These are phyloP conservation scores for Calyptommatus sinebrachiatus DNA, from an alignment of 2,113 vertebrate species.

Conservation along the genomic window DNA sequence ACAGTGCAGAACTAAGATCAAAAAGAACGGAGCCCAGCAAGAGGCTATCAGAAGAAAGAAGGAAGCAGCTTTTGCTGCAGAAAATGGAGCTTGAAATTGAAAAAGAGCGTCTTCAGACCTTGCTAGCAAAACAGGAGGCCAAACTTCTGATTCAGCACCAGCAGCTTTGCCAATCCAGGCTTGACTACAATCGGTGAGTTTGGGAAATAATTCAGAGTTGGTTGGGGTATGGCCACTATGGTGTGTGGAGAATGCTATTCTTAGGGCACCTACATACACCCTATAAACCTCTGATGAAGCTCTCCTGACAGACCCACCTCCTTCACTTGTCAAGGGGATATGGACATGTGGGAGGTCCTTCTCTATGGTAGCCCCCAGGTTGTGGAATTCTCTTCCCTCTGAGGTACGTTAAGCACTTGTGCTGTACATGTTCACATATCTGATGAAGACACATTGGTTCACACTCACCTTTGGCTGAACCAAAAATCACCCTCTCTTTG, in stretches of 20 bases:
- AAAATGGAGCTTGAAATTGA: constrained; percentile 92
- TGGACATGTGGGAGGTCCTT: too few relatives aligned
- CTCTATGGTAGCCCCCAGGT: too few relatives aligned
- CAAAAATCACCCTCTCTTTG: too few relatives aligned
- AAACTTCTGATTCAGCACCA: constrained; percentile 83
- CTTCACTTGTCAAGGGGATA: too few relatives aligned
- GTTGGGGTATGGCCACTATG: not conserved
- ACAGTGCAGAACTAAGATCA: not conserved
- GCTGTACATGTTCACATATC: too few relatives aligned
- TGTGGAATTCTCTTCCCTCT: too few relatives aligned
- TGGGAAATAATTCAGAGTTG: not conserved
- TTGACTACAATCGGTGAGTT: constrained; percentile 80
- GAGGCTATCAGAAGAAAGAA: constrained; percentile 80
- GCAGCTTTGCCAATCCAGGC: constrained; percentile 76
- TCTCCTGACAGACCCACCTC: too few relatives aligned
- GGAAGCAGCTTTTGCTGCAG: constrained; percentile 84
- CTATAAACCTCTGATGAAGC: too few relatives aligned
- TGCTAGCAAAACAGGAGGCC: constrained; percentile 86
- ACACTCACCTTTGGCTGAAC: too few relatives aligned
- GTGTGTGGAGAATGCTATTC: not conserved
- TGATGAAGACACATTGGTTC: too few relatives aligned
- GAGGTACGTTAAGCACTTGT: too few relatives aligned
- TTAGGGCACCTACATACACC: too few relatives aligned
- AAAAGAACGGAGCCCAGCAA: constrained; percentile 58
- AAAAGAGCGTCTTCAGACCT: constrained; percentile 83